Conservation (phyloP, 2,113 vertebrate genomes). For the Erpornis zantholeuca region DNA sequence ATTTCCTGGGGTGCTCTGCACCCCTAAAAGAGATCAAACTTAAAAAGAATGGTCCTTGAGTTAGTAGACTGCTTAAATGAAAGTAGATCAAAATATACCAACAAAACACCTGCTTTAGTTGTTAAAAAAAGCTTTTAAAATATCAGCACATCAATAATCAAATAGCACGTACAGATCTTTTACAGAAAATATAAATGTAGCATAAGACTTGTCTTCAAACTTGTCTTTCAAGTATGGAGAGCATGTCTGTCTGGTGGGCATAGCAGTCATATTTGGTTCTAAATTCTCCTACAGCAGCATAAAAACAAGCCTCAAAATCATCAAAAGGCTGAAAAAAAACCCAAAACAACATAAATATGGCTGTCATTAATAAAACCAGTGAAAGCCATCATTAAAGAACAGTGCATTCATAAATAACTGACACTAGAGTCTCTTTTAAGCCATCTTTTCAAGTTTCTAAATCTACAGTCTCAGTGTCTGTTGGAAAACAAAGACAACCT, state of each 20-base stretch:
- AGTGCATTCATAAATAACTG: background rate
- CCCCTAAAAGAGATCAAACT: background rate
- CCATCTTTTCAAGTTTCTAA: background rate
- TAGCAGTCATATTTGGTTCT: background rate
- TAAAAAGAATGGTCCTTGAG: background rate
- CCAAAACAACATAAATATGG: background rate
- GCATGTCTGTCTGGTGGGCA: background rate
- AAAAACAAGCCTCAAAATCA: slow-evolving; percentile 86
- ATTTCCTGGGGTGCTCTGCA: background rate
- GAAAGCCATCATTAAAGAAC: background rate
- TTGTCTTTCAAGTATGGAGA: slow-evolving; percentile 18
- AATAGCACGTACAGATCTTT: background rate
- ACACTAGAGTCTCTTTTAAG: background rate
- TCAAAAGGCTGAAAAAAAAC: slow-evolving; percentile 80
- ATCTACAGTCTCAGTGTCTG: background rate
- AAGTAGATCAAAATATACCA: background rate
- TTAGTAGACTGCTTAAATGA: background rate
- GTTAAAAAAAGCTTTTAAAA: background rate
- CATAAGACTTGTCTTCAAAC: background rate
- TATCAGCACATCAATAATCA: background rate
- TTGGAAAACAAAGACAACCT: background rate
- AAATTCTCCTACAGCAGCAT: slow-evolving; percentile 62
- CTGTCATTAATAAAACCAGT: background rate
- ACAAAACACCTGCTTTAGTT: background rate
- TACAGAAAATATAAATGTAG: background rate